Conservation (phyloP, 1,140 invertebrate species). For the Dryas iulia region DNA sequence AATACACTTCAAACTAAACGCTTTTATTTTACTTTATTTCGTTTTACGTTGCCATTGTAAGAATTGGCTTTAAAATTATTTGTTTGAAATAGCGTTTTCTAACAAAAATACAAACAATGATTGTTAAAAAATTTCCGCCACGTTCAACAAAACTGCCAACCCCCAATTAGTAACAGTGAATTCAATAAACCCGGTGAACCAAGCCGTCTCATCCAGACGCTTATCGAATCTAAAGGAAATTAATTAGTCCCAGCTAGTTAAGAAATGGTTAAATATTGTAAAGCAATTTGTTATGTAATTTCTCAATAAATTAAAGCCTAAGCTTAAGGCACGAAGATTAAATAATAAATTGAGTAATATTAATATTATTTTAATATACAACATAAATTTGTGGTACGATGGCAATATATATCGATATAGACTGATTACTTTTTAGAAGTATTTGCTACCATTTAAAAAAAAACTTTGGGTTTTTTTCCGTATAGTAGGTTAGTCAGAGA, state of each 20-base stretch:
- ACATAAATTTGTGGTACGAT: not conserved
- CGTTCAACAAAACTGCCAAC: conserved; percentile 5
- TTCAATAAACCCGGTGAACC: conserved; percentile 14
- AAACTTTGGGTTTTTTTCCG: too few species aligned
- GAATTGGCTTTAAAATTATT: too few species aligned
- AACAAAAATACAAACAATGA: not conserved
- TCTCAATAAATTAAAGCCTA: not conserved
- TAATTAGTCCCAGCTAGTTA: conserved; percentile 6
- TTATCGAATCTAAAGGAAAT: conserved; percentile 17
- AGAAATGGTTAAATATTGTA: conserved; percentile 12
- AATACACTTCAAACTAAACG: too few species aligned
- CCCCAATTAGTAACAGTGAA: conserved; percentile 16
- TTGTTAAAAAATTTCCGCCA: not conserved
- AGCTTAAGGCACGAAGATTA: not conserved
- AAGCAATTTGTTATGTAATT: conserved; percentile 6
- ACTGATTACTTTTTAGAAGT: too few species aligned
- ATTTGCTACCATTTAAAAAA: not conserved
- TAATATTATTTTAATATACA: not conserved
- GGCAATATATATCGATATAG: too few species aligned
- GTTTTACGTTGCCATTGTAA: too few species aligned
- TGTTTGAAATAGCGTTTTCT: too few species aligned
- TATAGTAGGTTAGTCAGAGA: too few species aligned
- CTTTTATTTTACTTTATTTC: too few species aligned
- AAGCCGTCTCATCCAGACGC: conserved; percentile 11
- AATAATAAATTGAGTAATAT: not conserved